Percentiles rank a stretch among this genome's conserved stretches.
These are phyloP conservation scores for Ptychobarbus kaznakovi DNA, from an alignment of 2,797 vertebrate species.

Conservation along the genomic window DNA sequence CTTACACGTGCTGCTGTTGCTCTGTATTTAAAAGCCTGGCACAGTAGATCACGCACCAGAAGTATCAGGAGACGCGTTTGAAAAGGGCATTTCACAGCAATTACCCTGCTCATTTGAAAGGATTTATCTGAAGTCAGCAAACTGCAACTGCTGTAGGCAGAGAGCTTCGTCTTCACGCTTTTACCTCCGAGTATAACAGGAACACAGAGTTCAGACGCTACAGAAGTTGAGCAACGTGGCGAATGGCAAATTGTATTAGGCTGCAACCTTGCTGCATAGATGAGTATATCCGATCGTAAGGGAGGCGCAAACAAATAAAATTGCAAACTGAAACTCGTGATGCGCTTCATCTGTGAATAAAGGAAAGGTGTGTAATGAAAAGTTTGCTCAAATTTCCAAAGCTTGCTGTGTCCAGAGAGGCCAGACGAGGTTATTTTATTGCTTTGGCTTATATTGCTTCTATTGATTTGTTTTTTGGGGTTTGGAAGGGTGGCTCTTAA, in stretches of 20 bases:
- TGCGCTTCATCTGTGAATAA: conserved; percentile 14
- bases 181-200: neutral
- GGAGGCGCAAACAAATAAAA: neutral
- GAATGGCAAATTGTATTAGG: neutral
- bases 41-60: conserved; percentile 33
- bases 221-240: neutral
- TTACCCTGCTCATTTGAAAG: conserved; percentile 45
- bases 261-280: neutral
- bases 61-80: conserved; percentile 30
- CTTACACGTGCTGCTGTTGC: conserved; percentile 13
- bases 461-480: conserved; percentile 38
- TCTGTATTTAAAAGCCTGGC: conserved; percentile 34
- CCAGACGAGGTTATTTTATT: conserved; percentile 5
- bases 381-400: neutral
- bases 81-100: conserved; percentile 55
- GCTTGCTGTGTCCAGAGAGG: neutral
- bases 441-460: neutral
- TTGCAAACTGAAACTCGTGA: neutral
- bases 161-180: conserved; percentile 19
- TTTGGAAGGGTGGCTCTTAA: conserved; percentile 30
- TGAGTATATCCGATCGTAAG: neutral
- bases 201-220: neutral
- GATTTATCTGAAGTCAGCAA: conserved; percentile 53
- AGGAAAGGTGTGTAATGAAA: conserved; percentile 7
- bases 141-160: conserved; percentile 28